Evolutionary conservation across 2,113 vertebrate genomes (phyloP).

Genomic region (Carollia perspicillata): DNA sequence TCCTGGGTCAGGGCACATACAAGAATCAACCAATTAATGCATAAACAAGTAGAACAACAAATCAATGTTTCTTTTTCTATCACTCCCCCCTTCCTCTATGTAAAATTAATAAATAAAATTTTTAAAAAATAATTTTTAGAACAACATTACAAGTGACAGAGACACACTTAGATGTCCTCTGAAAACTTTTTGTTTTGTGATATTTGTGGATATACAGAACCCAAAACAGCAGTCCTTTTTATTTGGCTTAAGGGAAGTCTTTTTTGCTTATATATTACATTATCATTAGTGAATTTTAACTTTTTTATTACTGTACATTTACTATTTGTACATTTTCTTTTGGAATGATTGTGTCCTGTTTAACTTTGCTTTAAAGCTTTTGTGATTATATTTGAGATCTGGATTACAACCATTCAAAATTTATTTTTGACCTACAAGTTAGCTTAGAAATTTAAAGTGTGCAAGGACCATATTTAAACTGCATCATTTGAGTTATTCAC

Average conservation of each 20-base stretch:
- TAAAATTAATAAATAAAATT: background rate
- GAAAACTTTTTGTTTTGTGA: background rate
- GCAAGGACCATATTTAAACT: constrained; percentile 52
- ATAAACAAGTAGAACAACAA: background rate
- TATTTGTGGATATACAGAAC: background rate
- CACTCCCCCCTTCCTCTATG: background rate
- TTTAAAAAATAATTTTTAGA: background rate
- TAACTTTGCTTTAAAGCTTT: background rate
- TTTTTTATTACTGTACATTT: constrained; percentile 2
- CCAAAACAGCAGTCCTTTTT: background rate
- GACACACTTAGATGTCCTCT: background rate
- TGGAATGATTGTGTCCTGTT: background rate
- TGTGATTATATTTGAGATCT: constrained; percentile 23
- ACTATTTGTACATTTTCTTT: constrained; percentile 1
- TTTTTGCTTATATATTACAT: background rate
- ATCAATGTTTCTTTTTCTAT: background rate
- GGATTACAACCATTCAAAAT: constrained; percentile 41
- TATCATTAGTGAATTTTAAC: background rate
- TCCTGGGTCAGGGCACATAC: background rate
- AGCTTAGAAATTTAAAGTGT: constrained; percentile 49
- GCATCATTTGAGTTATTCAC: constrained; percentile 42
- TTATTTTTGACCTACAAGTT: constrained; percentile 43
- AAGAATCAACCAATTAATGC: background rate
- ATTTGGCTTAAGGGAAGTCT: background rate
- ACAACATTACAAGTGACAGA: background rate